Base-by-base conservation (phyloP, 1,140 invertebrate genomes). In the Nephila pilipes region DNA sequence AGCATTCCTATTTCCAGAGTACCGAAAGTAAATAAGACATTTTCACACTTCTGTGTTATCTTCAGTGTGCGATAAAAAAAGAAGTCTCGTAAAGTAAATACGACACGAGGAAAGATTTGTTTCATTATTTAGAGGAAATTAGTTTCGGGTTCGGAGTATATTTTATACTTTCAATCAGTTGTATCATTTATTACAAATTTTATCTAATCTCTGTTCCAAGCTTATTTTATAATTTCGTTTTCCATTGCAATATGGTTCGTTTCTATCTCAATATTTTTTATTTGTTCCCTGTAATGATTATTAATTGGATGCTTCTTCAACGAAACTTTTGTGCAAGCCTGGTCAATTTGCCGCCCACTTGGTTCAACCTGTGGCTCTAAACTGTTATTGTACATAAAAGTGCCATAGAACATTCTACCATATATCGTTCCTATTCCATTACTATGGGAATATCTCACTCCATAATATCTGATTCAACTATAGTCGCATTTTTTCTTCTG, bases 11-110 rank as follows among this genome's bases (percentile, higher is more conserved):
- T 55, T 55, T 55, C 46, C 55, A n/a, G 22, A 55, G 81, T 25
- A 83, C 54, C 29, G 54, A 54, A 83, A 83, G 54, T 83, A 83
- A 83, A 83, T 83, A 83, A 83, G 54, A 46, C 81, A 29, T 83
- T 65, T 55, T 83, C 81, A 83, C 81, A 83, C 81, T 29, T 81
- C 25, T 10, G 22, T 83, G 81, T 57, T 83, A 83, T 83, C 81
- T 54, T 0, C 16, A 75, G 12, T 65, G 18, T 4, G 16, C 69
- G 81, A 83, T 83, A 83, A 83, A 18, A 3, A 22, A 46, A 8
- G 12, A 4, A 8, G 6, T 46, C 20, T 83, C 22, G 22, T 55
- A 29, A 83, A 75, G 69, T 75, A 75, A 83, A 83, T 57, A 83
- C 20, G 46, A 32, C 81, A 22, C 16, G 81, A 83, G 4, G 54